Evolutionary conservation across 2,888 invertebrate species (phyloP), one percentile per base, ranked within the genome.

Genomic region (Aquatica leii): DNA sequence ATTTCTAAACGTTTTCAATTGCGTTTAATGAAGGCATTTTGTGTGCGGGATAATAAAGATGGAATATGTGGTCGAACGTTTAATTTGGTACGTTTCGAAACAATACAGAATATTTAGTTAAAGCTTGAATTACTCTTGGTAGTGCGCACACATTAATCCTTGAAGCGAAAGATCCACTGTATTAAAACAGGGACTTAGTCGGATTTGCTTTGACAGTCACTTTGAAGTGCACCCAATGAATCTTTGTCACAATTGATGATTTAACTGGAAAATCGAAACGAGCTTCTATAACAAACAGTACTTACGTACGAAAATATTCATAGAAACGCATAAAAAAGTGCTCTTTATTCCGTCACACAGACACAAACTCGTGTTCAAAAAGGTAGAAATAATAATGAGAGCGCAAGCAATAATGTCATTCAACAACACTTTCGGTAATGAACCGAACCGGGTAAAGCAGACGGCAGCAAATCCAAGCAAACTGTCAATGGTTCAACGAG

Each of bases 141-240:
- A 62, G 57, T 62, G 62, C 62, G 62, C 62, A 57, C 57, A 55
- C 59, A 63, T 63, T 63, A 62, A 59, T 58, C 59, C 52, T 43
- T 59, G 55, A 52, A 62, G 62, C 62, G 62, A 58, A 59, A 62
- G 62, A 59, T 62, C 50, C 61, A 62, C 59, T 51, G 59, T 62
- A 66, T 62, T 62, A 62, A 62, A 62, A 62, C 56, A 56, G 52
- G 62, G 61, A 64, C 51, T 64, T 49, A 59, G 59, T 59, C 50
- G 59, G 61, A 57, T 62, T 62, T 62, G 62, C 62, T 62, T 62
- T 66, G 66, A 66, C 55, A 62, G 52, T 59, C 59, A 48, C 66
- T 66, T 62, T 59, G 62, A 66, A 66, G 59, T 66, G 62, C 62
- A 62, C 52, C 61, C 62, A 57, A 60, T 65, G 65, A 65, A 65